Evolutionary conservation across 1,140 invertebrate species (phyloP).

Genomic region (Leucophenga varia): DNA sequence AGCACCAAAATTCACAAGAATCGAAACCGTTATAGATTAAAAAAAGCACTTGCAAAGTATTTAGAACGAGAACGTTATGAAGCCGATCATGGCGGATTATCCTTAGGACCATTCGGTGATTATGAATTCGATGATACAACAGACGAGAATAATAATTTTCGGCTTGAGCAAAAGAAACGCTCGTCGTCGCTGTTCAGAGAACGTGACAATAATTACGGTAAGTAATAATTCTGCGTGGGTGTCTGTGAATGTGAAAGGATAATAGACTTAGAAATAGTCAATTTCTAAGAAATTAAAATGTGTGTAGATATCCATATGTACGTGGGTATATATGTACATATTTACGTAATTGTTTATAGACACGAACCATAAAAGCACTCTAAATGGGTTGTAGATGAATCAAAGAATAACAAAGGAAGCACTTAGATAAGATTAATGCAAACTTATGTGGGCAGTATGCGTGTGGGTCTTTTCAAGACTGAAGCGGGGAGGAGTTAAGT

Average conservation of each 20-base stretch:
- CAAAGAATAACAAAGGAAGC: constrained; percentile 20
- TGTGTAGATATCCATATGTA: no score
- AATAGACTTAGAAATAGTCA: no score
- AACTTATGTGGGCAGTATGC: not conserved
- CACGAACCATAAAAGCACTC: no score
- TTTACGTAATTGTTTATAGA: no score
- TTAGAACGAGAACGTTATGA: constrained; percentile 47
- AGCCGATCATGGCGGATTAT: constrained; percentile 20
- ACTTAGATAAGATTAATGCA: constrained; percentile 47
- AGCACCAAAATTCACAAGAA: constrained; percentile 38
- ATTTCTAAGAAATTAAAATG: no score
- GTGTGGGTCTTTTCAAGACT: constrained; percentile 3
- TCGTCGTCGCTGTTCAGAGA: constrained; percentile 36
- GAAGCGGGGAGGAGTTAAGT: constrained; percentile 4
- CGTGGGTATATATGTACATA: no score
- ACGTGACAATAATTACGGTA: constrained; percentile 48
- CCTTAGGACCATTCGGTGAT: constrained; percentile 22
- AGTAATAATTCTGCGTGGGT: no score
- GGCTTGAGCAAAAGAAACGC: constrained; percentile 44
- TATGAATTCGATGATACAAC: constrained; percentile 34
- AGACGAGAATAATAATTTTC: constrained; percentile 29
- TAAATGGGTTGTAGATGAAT: not conserved
- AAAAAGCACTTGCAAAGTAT: constrained; percentile 53
- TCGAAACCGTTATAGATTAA: constrained; percentile 48
- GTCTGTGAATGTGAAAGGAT: no score